These are phyloP conservation scores for Remorina albescens DNA, from an alignment of 2,797 vertebrate species.

Conservation along the genomic window DNA sequence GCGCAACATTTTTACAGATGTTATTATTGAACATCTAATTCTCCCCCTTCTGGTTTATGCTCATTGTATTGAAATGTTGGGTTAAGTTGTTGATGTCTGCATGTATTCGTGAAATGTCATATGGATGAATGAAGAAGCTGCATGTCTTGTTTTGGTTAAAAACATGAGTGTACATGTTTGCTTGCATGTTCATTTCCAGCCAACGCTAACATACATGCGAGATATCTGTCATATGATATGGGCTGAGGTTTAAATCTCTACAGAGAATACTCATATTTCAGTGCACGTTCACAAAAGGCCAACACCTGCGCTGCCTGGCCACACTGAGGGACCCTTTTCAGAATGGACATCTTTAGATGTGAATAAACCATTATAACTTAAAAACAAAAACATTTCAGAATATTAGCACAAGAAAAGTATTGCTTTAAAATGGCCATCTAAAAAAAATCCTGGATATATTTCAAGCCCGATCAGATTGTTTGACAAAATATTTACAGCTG, in stretches of 20 bases:
- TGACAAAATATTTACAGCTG: conserved; percentile 1
- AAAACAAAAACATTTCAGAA: not conserved
- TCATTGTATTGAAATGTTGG: not conserved
- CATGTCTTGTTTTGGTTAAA: not conserved
- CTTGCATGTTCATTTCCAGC: not conserved
- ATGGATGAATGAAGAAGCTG: not conserved
- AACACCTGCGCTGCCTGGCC: not conserved
- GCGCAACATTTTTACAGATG: not conserved
- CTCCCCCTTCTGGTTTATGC: not conserved
- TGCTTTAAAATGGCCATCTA: not conserved
- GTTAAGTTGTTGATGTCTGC: not conserved
- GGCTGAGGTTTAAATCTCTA: not conserved
- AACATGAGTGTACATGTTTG: not conserved
- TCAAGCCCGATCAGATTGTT: not conserved
- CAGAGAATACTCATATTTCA: not conserved
- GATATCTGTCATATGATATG: not conserved
- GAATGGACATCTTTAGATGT: not conserved
- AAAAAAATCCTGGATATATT: not conserved
- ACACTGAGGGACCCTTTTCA: not conserved
- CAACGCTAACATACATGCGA: not conserved
- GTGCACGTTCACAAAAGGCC: not conserved
- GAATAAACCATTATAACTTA: not conserved
- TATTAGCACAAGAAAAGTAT: not conserved
- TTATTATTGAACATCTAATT: not conserved
- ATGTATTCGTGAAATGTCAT: not conserved